phyloP scores from a whole-genome alignment of 2,113 vertebrate genomes.

The Chrysemys picta region DNA sequence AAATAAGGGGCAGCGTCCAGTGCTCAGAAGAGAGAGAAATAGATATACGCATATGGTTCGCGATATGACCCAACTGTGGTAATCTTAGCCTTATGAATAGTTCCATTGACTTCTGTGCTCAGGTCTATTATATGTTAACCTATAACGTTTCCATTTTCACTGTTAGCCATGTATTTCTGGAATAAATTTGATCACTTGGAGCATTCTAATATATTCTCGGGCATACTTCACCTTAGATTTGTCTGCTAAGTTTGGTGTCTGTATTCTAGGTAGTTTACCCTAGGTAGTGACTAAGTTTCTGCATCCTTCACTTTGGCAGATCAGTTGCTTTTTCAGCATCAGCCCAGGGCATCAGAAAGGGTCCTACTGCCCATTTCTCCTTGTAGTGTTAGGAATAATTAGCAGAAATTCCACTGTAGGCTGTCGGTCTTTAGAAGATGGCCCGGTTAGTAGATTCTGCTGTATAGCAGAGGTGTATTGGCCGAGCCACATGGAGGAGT shows the following conservation, averaged over 20 bases:
- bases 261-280: background rate
- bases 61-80: accelerated
- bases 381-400: background rate
- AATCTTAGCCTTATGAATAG: background rate
- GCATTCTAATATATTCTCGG: accelerated
- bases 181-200: background rate
- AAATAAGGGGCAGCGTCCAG: background rate
- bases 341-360: background rate
- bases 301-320: background rate
- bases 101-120: background rate
- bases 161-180: background rate
- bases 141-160: background rate
- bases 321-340: background rate
- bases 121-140: background rate
- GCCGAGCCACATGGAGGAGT: background rate
- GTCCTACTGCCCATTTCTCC: background rate
- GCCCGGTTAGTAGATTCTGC: background rate
- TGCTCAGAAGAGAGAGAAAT: background rate
- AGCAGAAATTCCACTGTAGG: background rate
- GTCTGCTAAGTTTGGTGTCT: background rate
- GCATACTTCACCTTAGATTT: background rate
- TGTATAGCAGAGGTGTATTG: accelerated
- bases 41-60: accelerated
- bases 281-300: background rate
- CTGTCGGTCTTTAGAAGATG: accelerated